A percentile compares a stretch with the other conserved stretches of the same genome.
phyloP scores from a whole-genome alignment of 2,797 vertebrate genomes.

The Cuculus canorus region DNA sequence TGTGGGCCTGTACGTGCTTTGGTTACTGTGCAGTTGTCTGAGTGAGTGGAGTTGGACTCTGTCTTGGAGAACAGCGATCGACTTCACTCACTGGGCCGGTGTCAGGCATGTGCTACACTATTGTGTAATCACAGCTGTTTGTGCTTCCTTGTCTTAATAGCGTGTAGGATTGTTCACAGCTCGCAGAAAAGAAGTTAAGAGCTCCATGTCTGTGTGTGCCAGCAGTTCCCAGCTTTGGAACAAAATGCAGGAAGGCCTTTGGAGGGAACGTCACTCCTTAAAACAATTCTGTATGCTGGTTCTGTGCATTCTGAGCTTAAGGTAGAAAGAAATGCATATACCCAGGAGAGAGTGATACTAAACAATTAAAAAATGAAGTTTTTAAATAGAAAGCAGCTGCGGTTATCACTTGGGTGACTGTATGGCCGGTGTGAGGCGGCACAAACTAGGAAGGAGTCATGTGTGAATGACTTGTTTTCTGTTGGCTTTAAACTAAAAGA shows the following conservation, averaged over 20 bases:
- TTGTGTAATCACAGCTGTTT: accelerated
- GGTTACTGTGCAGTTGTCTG: accelerated
- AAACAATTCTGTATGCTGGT: background rate
- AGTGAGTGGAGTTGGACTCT: background rate
- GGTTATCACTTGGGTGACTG: background rate
- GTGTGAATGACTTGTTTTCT: background rate
- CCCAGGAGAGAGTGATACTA: background rate
- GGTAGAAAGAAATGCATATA: background rate
- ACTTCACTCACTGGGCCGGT: accelerated
- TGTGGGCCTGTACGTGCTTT: background rate
- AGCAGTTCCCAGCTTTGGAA: background rate
- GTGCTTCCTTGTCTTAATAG: background rate
- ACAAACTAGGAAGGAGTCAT: background rate
- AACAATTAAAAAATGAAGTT: background rate
- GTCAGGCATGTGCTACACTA: background rate
- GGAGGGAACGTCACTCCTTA: background rate
- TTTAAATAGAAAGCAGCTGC: background rate
- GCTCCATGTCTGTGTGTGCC: accelerated
- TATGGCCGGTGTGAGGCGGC: background rate
- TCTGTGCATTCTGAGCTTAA: too few relatives aligned
- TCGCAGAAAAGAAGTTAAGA: accelerated
- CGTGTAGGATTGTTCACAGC: accelerated
- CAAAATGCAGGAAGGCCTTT: background rate
- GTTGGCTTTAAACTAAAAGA: background rate
- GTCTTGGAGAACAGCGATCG: background rate